These are phyloP conservation scores for Spea multiplicata DNA, from an alignment of 2,113 vertebrate genomes.

Conservation along the genomic window DNA sequence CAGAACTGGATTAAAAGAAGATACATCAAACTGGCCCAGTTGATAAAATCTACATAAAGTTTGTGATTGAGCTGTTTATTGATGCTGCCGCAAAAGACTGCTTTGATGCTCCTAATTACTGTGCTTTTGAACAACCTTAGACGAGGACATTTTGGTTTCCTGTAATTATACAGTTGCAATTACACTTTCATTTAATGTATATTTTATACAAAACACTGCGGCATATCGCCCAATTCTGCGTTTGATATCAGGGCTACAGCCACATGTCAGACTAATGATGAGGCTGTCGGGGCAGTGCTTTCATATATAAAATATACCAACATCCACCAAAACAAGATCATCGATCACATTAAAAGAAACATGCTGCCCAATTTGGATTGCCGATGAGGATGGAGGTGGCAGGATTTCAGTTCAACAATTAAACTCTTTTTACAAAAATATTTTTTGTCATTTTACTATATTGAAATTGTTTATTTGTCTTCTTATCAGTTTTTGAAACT, in stretches of 20 bases:
- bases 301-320: too few species aligned
- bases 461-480: too few species aligned
- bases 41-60: constrained; percentile 2
- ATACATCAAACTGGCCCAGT: constrained; percentile 33
- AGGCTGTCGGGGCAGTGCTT: too few species aligned
- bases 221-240: constrained; percentile 2
- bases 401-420: too few species aligned
- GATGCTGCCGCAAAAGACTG: constrained; percentile 44
- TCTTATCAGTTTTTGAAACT: too few species aligned
- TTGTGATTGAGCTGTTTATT: constrained; percentile 32
- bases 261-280: background rate
- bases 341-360: too few species aligned
- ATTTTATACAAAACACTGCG: background rate
- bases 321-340: too few species aligned
- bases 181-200: background rate
- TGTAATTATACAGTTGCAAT: constrained; percentile 46
- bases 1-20: background rate
- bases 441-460: too few species aligned
- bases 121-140: constrained; percentile 57
- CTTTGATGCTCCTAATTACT: constrained; percentile 60
- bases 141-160: constrained; percentile 50
- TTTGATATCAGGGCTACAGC: background rate
- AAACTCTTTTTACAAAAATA: background rate
- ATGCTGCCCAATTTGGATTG: too few species aligned
- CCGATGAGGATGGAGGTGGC: too few species aligned